Percentiles rank a stretch among this genome's conserved stretches.
Evolutionary conservation across 1,140 invertebrate species (phyloP).

Genomic region (Drosophila oshimai): DNA sequence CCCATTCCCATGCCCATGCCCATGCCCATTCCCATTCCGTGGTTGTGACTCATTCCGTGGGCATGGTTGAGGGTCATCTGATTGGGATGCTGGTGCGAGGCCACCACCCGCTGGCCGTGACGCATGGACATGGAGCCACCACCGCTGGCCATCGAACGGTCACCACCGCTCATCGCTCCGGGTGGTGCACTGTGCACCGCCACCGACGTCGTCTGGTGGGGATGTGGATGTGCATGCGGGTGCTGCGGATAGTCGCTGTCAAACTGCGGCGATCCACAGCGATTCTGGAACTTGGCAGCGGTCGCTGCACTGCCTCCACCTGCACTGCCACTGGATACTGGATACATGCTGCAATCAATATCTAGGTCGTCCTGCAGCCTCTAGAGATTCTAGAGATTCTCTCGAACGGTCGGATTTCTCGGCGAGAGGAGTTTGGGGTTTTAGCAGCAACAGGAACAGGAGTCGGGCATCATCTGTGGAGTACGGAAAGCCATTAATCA

Average conservation of each 20-base stretch:
- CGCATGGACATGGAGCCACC: conserved; percentile 61
- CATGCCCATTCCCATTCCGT: conserved; percentile 25
- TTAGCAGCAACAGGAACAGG: conserved; percentile 14
- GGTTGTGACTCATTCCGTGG: conserved; percentile 6
- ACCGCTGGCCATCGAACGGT: background rate
- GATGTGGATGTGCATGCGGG: conserved; percentile 34
- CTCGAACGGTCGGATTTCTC: background rate
- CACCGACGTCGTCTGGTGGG: conserved; percentile 52
- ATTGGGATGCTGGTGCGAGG: conserved; percentile 24
- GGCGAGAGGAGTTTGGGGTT: background rate
- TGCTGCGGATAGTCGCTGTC: conserved; percentile 69
- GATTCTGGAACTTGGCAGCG: conserved; percentile 69
- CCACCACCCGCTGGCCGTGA: conserved; percentile 28
- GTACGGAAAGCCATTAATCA: conserved; percentile 67
- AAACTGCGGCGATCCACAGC: conserved; percentile 75
- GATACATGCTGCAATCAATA: conserved; percentile 42
- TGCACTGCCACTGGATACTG: conserved; percentile 35
- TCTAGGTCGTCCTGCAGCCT: too few relatives aligned
- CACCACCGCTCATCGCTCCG: background rate
- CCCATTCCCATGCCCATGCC: conserved; percentile 15
- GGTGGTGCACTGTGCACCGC: conserved; percentile 57
- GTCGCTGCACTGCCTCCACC: conserved; percentile 42
- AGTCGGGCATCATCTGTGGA: conserved; percentile 36
- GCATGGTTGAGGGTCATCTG: conserved; percentile 48
- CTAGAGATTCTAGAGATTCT: too few relatives aligned